Conservation (phyloP, 2,113 vertebrate genomes). For the Pyxicephalus adspersus region DNA sequence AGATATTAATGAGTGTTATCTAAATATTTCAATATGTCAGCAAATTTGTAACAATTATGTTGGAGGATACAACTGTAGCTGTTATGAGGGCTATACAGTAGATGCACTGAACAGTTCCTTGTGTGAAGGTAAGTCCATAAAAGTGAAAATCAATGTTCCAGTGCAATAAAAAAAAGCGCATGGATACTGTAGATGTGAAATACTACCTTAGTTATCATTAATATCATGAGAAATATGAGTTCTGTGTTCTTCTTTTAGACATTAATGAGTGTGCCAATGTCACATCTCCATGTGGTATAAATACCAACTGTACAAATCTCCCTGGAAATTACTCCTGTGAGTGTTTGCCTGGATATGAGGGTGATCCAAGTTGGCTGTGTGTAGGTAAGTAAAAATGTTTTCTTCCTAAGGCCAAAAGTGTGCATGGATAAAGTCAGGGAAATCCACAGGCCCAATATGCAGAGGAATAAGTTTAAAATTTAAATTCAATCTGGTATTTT, state of each 20-base stretch:
- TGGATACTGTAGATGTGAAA: background rate
- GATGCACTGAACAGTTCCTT: background rate
- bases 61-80: slow-evolving; percentile 20
- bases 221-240: background rate
- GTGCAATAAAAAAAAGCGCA: no score
- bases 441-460: no score
- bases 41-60: slow-evolving; percentile 8
- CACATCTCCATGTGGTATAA: slow-evolving; percentile 2
- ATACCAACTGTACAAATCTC: slow-evolving; percentile 1
- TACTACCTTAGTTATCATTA: background rate
- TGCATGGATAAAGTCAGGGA: no score
- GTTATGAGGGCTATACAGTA: slow-evolving; percentile 14
- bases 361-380: background rate
- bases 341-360: background rate
- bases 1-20: slow-evolving; percentile 26
- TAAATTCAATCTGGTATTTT: no score
- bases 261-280: slow-evolving; percentile 19
- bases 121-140: slow-evolving; percentile 27
- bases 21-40: slow-evolving; percentile 20
- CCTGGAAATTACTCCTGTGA: slow-evolving; percentile 26
- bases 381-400: slow-evolving; percentile 3
- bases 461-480: no score
- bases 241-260: background rate
- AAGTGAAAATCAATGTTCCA: no score
- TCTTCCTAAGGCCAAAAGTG: no score